Percentiles rank a stretch among this genome's conserved stretches.
phyloP scores from a whole-genome alignment of 2,797 vertebrate genomes.

The Halcyon chelicuti region DNA sequence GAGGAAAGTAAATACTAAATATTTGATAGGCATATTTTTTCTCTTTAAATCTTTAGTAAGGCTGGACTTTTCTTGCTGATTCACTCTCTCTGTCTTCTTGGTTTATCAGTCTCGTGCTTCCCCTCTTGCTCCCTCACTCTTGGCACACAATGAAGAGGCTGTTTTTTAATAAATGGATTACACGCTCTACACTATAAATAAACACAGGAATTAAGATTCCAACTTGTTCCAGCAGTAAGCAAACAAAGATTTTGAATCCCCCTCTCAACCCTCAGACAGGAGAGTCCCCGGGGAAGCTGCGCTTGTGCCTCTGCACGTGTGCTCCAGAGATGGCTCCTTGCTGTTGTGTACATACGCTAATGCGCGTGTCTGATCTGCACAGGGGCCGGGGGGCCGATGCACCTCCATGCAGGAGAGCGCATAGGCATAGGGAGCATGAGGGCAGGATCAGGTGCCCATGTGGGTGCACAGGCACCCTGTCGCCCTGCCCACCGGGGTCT shows the following conservation, averaged over 20 bases:
- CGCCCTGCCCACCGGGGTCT: rapidly evolving
- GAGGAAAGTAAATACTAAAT: slow-evolving; percentile 64
- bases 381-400: rapidly evolving
- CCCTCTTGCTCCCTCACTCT: not conserved
- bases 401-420: rapidly evolving
- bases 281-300: not conserved
- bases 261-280: slow-evolving; percentile 12
- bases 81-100: slow-evolving; percentile 30
- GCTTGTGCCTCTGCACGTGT: not conserved
- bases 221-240: slow-evolving; percentile 64
- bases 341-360: not conserved
- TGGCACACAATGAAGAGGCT: slow-evolving; percentile 54
- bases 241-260: slow-evolving; percentile 50
- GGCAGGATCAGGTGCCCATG: not conserved
- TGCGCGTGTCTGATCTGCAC: rapidly evolving
- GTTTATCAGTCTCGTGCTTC: slow-evolving; percentile 42
- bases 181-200: slow-evolving; percentile 69
- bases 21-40: slow-evolving; percentile 67
- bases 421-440: rapidly evolving
- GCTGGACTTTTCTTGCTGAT: slow-evolving; percentile 54
- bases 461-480: not conserved
- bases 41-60: slow-evolving; percentile 27
- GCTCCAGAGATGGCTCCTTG: not conserved
- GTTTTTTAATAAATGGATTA: slow-evolving; percentile 70
- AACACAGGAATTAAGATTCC: slow-evolving; percentile 64